A percentile compares a stretch with the other conserved stretches of the same genome.
Conservation (phyloP, 1,140 invertebrate species). For the Hyles vespertilio region DNA sequence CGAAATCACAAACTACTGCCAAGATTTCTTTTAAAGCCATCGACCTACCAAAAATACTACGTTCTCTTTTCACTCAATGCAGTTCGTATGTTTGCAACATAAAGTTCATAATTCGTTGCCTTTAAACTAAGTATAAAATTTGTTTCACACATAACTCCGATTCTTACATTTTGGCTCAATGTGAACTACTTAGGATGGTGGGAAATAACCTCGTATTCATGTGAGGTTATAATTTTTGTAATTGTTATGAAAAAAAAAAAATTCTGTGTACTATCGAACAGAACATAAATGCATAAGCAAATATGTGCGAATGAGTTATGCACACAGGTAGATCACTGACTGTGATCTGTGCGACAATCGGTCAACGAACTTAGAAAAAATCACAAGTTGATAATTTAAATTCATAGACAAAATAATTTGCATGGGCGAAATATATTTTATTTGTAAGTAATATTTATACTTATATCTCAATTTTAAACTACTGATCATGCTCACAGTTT, state of each 20-base stretch:
- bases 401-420: conserved; percentile 10
- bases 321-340: no score
- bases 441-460: conserved; percentile 20
- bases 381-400: conserved; percentile 9
- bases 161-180: conserved; percentile 30
- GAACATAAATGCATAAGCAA: no score
- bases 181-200: conserved; percentile 35
- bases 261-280: no score
- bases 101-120: conserved; percentile 20
- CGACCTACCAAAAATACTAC: conserved; percentile 45
- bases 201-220: conserved; percentile 35
- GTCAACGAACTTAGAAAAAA: conserved; percentile 19
- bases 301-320: no score
- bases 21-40: conserved; percentile 70
- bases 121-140: no score
- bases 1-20: conserved; percentile 61
- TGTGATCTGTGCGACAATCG: conserved; percentile 12
- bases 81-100: conserved; percentile 13
- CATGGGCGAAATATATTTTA: conserved; percentile 3
- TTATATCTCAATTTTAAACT: conserved; percentile 1
- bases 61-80: conserved; percentile 14
- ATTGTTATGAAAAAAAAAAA: no score
- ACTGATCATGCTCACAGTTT: no score
- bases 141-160: no score
- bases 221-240: background rate